Evolutionary conservation across 2,797 vertebrate genomes (phyloP).

Genomic region (Crenichthys baileyi): DNA sequence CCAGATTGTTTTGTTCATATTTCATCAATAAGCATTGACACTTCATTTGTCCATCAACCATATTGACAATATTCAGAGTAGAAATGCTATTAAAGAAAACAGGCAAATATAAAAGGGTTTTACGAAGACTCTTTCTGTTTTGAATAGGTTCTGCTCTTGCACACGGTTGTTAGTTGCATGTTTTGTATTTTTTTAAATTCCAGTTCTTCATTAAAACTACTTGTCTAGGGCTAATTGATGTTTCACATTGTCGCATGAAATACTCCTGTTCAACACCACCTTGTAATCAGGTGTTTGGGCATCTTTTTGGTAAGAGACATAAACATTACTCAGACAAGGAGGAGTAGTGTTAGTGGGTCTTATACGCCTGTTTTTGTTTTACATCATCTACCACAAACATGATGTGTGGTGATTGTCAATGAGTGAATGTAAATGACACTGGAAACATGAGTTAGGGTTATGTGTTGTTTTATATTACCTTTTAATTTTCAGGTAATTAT

Average conservation of each 20-base stretch:
- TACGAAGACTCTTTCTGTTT: no score
- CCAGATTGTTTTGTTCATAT: not conserved
- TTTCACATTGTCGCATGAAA: no score
- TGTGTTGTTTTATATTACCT: not conserved
- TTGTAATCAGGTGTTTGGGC: not conserved
- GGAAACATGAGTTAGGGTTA: not conserved
- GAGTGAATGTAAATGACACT: not conserved
- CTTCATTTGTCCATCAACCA: not conserved
- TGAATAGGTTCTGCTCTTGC: no score
- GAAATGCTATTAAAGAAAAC: not conserved
- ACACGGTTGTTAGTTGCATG: no score
- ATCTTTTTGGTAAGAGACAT: not conserved
- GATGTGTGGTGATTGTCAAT: not conserved
- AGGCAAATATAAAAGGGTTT: not conserved
- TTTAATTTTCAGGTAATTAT: not conserved
- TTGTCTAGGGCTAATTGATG: not conserved
- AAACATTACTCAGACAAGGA: not conserved
- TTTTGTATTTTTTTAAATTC: not conserved
- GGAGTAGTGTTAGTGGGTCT: not conserved
- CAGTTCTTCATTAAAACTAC: not conserved
- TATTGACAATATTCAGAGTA: not conserved
- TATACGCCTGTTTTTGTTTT: not conserved
- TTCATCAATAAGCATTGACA: not conserved
- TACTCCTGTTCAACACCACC: no score
- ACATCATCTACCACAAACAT: conserved; percentile 1